Percentiles rank a stretch among this genome's conserved stretches.
Conservation (phyloP, 1,140 invertebrate genomes). For the Cepaea nemoralis region DNA sequence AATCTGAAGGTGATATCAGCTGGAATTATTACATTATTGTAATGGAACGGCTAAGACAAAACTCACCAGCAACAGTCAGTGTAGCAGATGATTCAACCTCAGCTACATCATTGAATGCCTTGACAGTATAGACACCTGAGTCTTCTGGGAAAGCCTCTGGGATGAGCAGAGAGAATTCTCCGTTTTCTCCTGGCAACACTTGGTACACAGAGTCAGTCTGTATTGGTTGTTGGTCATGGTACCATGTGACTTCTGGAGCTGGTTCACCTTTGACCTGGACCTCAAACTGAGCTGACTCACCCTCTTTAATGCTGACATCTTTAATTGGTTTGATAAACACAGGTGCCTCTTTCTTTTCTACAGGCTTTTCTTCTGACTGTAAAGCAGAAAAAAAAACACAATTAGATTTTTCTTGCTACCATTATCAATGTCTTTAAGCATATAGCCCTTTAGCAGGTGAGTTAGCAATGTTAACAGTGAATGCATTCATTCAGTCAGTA, state of each 20-base stretch:
- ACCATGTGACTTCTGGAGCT: conserved; percentile 62
- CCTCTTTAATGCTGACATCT: conserved; percentile 76
- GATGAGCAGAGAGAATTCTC: conserved; percentile 61
- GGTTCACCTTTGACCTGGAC: conserved; percentile 81
- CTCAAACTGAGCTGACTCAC: conserved; percentile 91
- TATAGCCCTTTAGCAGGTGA: no score
- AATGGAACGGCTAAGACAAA: no score
- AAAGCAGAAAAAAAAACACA: background rate
- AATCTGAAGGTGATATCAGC: no score
- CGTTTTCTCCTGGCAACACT: conserved; percentile 58
- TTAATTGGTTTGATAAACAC: conserved; percentile 58
- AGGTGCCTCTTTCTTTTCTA: conserved; percentile 42
- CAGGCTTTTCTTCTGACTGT: conserved; percentile 2
- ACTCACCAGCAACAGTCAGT: conserved; percentile 63
- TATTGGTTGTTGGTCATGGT: conserved; percentile 80
- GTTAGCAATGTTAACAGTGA: no score
- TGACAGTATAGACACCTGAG: conserved; percentile 67
- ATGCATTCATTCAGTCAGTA: no score
- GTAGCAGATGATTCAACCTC: conserved; percentile 68
- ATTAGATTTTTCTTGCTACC: background rate
- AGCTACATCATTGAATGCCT: conserved; percentile 84
- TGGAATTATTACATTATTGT: no score
- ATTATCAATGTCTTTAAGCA: no score
- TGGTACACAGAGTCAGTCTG: conserved; percentile 64
- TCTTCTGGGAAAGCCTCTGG: conserved; percentile 70